Evolutionary conservation across 2,797 vertebrate species (phyloP), one percentile per base, ranked within the genome.

Genomic region (Brachymystax lenok): DNA sequence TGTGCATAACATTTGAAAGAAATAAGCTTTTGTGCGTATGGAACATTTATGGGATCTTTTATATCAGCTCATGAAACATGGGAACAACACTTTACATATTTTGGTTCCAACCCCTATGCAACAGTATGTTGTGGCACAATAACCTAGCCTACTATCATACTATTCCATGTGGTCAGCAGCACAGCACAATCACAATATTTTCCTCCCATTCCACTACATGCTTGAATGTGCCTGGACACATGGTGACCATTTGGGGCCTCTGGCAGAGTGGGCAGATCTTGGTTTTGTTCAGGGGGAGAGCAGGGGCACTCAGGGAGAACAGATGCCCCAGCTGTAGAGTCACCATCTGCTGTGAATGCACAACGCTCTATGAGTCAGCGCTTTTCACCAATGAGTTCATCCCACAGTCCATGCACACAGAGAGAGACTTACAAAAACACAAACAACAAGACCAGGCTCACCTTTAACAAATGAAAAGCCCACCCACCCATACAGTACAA

Each of bases 331-430:
- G 87, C 88, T 90, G 80, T 28, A 85, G 21, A 82, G 78, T 85
- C n/a, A 16, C 40, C 40, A 46, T 46, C 87, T 84, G 87, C 83
- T 77, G 73, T 79, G 81, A 82, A 77, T 46, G 10, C 40, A 46
- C 40, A 46, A 46, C 30, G 61, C 77, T 77, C 84, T 90, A 88
- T 91, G 85, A 89, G 87, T 73, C 71, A 73, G 71, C 52, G 16
- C 78, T 85, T 87, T 88, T 84, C 79, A 87, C 82, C 82, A 82
- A 80, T 86, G 86, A 87, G 83, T 77, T 88, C 86, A 85, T 17
- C 0, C 68, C 77, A 83, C 72, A 63, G 27, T 68, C 77, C 69
- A 77, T 52, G 77, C 68, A 77, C 77, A 78, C 61, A 74, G 51
- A 30, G 12, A 74, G n/a, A 56, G 51, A 24, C 71, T 46, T 46